These are phyloP conservation scores for Epinotia ramella DNA, from an alignment of 2,888 invertebrate genomes.

Conservation along the genomic window DNA sequence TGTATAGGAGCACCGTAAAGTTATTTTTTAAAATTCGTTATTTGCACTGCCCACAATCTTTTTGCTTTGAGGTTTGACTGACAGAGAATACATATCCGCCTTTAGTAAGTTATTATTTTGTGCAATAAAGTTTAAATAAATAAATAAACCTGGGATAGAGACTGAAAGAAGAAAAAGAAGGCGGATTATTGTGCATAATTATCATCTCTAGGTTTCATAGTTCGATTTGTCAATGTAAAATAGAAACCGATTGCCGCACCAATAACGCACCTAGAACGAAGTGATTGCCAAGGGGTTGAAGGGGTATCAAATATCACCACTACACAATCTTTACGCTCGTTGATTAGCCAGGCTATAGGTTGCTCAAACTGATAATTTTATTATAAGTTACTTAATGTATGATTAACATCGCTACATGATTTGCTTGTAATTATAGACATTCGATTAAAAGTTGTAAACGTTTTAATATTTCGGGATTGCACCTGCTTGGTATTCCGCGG, in stretches of 20 bases:
- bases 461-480: constrained; percentile 22
- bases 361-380: neutral
- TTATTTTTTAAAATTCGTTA: too few species aligned
- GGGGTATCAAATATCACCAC: constrained; percentile 13
- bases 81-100: too few species aligned
- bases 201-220: neutral
- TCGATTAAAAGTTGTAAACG: neutral
- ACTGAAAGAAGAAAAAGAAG: neutral
- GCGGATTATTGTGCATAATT: neutral
- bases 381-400: neutral
- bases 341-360: constrained; percentile 7
- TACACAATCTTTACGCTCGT: constrained; percentile 20
- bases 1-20: too few species aligned
- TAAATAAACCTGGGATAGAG: neutral
- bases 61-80: too few species aligned
- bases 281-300: neutral
- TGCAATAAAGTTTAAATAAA: too few species aligned
- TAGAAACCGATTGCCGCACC: neutral
- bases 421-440: neutral
- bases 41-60: too few species aligned
- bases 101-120: too few species aligned
- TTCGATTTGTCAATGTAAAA: neutral
- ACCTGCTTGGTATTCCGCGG: constrained; percentile 52
- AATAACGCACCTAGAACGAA: constrained; percentile 4
- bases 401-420: neutral